Evolutionary conservation across 2,888 invertebrate genomes (phyloP), one percentile per base, ranked within the genome.

Genomic region (Microctonus brassicae): DNA sequence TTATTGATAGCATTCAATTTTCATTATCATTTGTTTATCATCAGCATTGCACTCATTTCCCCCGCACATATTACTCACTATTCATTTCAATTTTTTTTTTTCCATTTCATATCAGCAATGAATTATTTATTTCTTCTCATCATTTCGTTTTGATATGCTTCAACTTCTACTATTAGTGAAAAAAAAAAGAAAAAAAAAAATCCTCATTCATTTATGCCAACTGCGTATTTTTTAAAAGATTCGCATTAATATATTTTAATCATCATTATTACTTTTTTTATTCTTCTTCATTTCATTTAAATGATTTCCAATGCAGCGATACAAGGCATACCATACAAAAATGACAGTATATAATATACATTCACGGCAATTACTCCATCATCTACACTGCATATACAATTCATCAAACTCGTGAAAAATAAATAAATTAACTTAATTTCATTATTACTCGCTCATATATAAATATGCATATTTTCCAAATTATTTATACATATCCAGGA

Each of bases 101-200:
- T 63, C 53, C 80, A 79, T 79, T 77, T 75, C 81, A 74, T 76
- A 65, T 72, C 77, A 63, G 58, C 34, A 76, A 77, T 77, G 2
- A 75, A 80, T 69, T 55, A 55, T 24, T n/a, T 0, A 22, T 53
- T 53, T 10, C 84, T 83, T 85, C 79, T 81, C 85, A 87, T 86
- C 86, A 87, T 80, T 58, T 83, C 81, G 80, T 86, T 86, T 80
- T 87, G 87, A 87, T 87, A 87, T 87, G 87, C 84, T 83, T 83
- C 76, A 74, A 80, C 79, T 77, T 78, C 75, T 76, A 76, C 72
- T 73, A 69, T 77, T 69, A 72, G 69, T 73, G 72, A 76, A n/a
- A n/a, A n/a, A n/a, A n/a, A n/a, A n/a, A n/a, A n/a, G n/a, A n/a
- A n/a, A n/a, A n/a, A n/a, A n/a, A 77, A 77, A 77, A 76, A 76